Percentiles rank a stretch among this genome's conserved stretches.
Evolutionary conservation across 2,113 vertebrate genomes (phyloP).

Genomic region (Cyprinodon brontotheroides): DNA sequence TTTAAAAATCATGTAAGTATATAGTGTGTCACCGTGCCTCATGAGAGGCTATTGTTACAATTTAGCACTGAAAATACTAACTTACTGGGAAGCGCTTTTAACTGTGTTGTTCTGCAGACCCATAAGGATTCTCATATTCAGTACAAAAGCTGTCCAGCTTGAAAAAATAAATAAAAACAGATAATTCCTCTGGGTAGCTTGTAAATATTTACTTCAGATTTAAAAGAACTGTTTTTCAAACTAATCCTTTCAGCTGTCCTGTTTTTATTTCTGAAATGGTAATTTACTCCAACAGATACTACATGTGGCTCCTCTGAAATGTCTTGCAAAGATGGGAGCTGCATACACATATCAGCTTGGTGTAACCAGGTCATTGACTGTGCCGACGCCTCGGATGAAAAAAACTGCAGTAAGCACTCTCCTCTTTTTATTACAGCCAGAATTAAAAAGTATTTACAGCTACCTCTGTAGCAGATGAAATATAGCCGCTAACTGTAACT

Average conservation of each 20-base stretch:
- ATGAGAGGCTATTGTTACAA: neutral
- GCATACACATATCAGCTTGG: constrained; percentile 86
- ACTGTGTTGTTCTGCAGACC: neutral
- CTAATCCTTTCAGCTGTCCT: constrained; percentile 23
- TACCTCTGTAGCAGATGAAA: constrained; percentile 2
- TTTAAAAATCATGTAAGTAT: too few relatives aligned
- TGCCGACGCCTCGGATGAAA: constrained; percentile 94
- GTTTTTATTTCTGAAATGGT: constrained; percentile 54
- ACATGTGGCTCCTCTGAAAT: constrained; percentile 88
- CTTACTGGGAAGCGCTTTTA: neutral
- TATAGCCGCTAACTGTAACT: constrained; percentile 13
- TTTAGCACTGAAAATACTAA: neutral
- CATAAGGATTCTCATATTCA: constrained; percentile 1
- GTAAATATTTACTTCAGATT: constrained; percentile 28
- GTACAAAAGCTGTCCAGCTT: neutral
- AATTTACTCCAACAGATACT: constrained; percentile 78
- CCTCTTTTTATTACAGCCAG: constrained; percentile 8
- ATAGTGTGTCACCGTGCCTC: too few relatives aligned
- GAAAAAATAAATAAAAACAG: neutral
- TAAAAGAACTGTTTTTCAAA: constrained; percentile 24
- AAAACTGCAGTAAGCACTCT: constrained; percentile 89
- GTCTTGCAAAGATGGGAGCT: constrained; percentile 88
- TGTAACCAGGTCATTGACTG: constrained; percentile 98
- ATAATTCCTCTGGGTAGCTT: neutral
- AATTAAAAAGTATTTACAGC: constrained; percentile 7